Evolutionary conservation across 2,113 vertebrate genomes (phyloP).

Genomic region (Cichladusa arquata): DNA sequence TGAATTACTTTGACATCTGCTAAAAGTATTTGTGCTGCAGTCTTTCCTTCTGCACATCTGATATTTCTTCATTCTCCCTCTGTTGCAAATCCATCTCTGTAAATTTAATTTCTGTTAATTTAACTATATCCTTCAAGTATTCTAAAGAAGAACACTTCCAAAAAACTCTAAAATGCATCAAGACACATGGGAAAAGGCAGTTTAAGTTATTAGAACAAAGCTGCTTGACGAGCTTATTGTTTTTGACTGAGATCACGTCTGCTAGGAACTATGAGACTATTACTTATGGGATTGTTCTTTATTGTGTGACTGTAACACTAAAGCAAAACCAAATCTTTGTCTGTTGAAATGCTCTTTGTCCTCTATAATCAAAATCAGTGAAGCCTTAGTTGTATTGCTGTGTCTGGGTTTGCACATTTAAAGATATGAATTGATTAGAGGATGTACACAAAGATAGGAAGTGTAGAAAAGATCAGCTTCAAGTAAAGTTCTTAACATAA

Average conservation of each 20-base stretch:
- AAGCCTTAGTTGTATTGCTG: background rate
- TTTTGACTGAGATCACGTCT: background rate
- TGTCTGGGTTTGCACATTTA: background rate
- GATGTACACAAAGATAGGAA: background rate
- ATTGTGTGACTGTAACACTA: background rate
- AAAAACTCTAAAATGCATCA: background rate
- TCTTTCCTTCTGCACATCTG: background rate
- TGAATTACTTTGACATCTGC: constrained; percentile 36
- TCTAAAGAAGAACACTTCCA: background rate
- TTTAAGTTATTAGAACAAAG: background rate
- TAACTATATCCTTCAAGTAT: background rate
- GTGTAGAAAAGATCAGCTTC: background rate
- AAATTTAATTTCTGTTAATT: constrained; percentile 37
- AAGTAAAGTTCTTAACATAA: background rate
- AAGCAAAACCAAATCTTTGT: background rate
- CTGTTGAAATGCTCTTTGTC: background rate
- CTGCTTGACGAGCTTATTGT: background rate
- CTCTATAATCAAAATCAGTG: background rate
- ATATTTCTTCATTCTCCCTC: constrained; percentile 5
- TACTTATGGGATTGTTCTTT: background rate
- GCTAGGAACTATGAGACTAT: background rate
- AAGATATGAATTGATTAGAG: background rate
- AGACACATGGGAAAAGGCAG: background rate
- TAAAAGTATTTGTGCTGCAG: background rate
- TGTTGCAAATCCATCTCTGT: background rate